Percentiles rank a stretch among this genome's conserved stretches.
Evolutionary conservation across 2,888 invertebrate genomes (phyloP).

Genomic region (Ectropis crepuscularia): DNA sequence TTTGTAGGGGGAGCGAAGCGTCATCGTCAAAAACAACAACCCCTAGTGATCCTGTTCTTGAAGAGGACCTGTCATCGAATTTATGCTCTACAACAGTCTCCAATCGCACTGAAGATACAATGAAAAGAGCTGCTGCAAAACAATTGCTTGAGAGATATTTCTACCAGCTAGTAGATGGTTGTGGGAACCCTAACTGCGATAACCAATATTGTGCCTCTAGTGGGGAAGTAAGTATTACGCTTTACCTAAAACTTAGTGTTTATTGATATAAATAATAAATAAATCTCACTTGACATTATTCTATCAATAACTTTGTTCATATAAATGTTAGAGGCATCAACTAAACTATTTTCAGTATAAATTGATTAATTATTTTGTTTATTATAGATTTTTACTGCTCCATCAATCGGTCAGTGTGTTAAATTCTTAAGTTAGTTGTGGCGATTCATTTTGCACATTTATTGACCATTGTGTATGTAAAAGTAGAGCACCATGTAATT

Average conservation of each 20-base stretch:
- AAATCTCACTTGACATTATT: no score
- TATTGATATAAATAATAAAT: no score
- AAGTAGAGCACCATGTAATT: no score
- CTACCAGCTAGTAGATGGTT: constrained; percentile 96
- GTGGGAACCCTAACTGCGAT: constrained; percentile 94
- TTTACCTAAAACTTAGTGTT: background rate
- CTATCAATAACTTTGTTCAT: no score
- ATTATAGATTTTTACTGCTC: no score
- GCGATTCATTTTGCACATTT: no score
- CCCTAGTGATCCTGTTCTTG: constrained; percentile 66
- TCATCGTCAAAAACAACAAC: constrained; percentile 77
- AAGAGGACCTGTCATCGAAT: constrained; percentile 64
- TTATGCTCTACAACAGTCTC: constrained; percentile 65
- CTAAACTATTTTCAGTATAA: no score
- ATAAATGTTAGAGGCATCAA: no score
- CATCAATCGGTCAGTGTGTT: no score
- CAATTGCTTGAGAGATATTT: constrained; percentile 96
- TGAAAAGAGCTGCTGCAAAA: constrained; percentile 91
- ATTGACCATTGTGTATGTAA: no score
- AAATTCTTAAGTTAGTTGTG: no score
- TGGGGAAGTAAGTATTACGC: constrained; percentile 86
- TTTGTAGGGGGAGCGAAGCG: constrained; percentile 81
- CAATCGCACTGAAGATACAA: constrained; percentile 83
- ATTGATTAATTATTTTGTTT: no score
- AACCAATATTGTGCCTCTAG: constrained; percentile 96